phyloP scores from a whole-genome alignment of 2,113 vertebrate species.

The Psephotus haematonotus region DNA sequence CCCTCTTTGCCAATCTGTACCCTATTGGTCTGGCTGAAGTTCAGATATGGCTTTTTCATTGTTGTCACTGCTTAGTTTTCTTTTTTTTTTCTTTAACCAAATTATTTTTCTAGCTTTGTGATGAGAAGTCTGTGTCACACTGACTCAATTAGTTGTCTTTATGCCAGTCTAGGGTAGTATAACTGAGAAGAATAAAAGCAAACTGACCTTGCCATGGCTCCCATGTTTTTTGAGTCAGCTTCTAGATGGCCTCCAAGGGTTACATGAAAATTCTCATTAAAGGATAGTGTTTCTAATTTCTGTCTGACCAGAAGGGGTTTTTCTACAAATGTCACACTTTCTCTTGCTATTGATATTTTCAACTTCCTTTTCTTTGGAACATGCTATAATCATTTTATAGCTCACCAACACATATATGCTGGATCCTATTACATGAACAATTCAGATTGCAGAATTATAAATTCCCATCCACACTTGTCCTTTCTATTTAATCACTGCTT shows the following conservation, averaged over 20 bases:
- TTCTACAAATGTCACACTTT: background rate
- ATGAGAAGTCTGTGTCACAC: background rate
- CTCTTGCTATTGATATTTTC: background rate
- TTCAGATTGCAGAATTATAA: background rate
- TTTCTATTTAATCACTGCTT: background rate
- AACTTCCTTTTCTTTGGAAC: background rate
- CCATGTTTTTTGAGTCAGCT: background rate
- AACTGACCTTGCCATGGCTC: background rate
- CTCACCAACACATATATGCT: background rate
- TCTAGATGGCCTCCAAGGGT: background rate
- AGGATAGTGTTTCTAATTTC: background rate
- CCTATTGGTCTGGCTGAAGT: conserved; percentile 14
- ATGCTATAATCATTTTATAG: background rate
- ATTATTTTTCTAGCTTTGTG: conserved; percentile 28
- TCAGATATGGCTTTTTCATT: conserved; percentile 14
- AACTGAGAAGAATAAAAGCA: background rate
- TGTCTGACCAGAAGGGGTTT: background rate
- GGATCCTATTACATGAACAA: background rate
- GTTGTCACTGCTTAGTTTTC: background rate
- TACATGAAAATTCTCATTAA: conserved; percentile 10
- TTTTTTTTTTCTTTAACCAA: conserved; percentile 18
- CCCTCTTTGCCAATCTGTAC: background rate
- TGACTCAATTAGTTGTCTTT: background rate
- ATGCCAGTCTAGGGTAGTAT: background rate
- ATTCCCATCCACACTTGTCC: background rate